Conservation (phyloP, 2,113 vertebrate species). For the Cinclus mexicanus region DNA sequence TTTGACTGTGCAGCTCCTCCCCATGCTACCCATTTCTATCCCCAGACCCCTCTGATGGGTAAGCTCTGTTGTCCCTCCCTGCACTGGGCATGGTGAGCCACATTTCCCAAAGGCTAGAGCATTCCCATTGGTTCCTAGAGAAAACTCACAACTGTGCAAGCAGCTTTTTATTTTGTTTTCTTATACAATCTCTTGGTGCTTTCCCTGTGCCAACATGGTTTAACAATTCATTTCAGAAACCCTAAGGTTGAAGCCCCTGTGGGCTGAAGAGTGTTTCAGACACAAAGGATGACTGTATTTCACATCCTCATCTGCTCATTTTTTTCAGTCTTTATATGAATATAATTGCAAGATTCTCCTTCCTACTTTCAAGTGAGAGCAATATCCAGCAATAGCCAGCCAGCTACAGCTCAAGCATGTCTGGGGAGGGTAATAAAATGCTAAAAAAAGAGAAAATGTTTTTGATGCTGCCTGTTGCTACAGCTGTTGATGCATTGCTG, state of each 20-base stretch:
- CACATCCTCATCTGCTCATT: background rate
- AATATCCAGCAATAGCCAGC: background rate
- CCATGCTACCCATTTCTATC: background rate
- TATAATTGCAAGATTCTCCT: background rate
- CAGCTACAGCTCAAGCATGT: background rate
- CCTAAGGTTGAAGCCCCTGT: background rate
- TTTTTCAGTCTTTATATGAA: background rate
- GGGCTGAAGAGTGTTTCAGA: background rate
- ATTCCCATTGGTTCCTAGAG: background rate
- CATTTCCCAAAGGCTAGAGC: fast-evolving
- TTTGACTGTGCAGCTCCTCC: background rate
- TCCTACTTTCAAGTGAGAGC: background rate
- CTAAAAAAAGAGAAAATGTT: background rate
- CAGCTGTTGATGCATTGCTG: background rate
- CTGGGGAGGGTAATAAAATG: background rate
- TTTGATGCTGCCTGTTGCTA: background rate
- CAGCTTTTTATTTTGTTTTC: background rate
- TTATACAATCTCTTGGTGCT: background rate
- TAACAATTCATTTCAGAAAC: background rate
- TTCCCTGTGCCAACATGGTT: background rate
- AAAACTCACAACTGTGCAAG: background rate
- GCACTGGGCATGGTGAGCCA: background rate
- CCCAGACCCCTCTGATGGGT: background rate
- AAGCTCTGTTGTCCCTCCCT: background rate
- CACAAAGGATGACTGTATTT: background rate